Base-by-base conservation (phyloP, 2,113 vertebrate species). In the Phylloscopus trochilus region DNA sequence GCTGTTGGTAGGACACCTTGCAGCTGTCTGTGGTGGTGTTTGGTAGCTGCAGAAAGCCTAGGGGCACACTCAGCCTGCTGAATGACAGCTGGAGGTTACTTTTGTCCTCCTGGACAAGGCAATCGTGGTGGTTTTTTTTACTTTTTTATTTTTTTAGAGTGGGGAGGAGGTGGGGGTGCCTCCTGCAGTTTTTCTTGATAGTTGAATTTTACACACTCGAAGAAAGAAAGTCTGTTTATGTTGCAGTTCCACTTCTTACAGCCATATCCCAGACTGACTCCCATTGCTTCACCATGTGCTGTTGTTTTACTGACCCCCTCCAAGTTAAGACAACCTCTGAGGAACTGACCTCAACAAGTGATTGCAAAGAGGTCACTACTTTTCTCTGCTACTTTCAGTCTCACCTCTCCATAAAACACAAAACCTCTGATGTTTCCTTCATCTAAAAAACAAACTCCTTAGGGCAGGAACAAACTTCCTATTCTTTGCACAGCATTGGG, bases 111-210 rank as follows among this genome's bases (percentile, higher is more conserved):
- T 47, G 15, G 35, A 74, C 10, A 67, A 67, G 37, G 6, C 4
- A 83, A 49, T 49, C 8, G 4, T 28, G n/a, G n/a, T n/a, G n/a
- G 12, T 1, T 7, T 39, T 31, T 23, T 23, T 13, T 15, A 9
- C 1, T 14, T 80, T 60, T 43, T 70, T 64, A 2, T 41, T 59
- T 77, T 77, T 51, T 41, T 21, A 11, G 11, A 23, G 9, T 11
- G 7, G 8, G 6, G 3, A 33, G 13, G 20, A 59, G 5, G 10
- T 6, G 1, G 3, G 11, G 2, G 4, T 74, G 41, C 11, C 27
- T 77, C 16, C 37, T 53, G 35, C 7, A 69, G 4, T 37, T 80
- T 93, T 79, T 91, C 27, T 59, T 37, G 21, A 11, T 28, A 63
- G 56, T 26, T 78, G 27, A 43, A 76, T 84, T 68, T 64, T 11